A percentile compares a stretch with the other conserved stretches of the same genome.
These are phyloP conservation scores for Quadroppia sp. DNA, from an alignment of 2,888 invertebrate genomes.

Conservation along the genomic window DNA sequence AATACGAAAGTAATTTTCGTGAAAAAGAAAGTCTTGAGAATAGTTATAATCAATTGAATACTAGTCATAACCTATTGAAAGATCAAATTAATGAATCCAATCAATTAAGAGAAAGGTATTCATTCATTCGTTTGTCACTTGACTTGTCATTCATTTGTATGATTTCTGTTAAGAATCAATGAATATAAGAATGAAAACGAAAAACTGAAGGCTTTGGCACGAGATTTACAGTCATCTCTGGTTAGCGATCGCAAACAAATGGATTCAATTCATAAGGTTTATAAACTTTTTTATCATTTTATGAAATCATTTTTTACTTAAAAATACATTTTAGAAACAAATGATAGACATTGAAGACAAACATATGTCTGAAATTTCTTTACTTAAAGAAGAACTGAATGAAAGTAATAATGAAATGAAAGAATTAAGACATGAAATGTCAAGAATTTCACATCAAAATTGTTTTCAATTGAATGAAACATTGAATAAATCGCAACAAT, in stretches of 20 bases:
- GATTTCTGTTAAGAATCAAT: constrained; percentile 25
- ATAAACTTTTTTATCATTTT: neutral
- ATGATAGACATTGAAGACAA: neutral
- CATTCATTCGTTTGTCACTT: constrained; percentile 1
- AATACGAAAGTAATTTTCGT: neutral
- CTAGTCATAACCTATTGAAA: constrained; percentile 26
- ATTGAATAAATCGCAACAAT: constrained; percentile 12
- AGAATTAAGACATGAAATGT: neutral
- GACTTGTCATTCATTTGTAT: neutral
- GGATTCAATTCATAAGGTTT: constrained; percentile 7
- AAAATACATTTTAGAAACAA: neutral
- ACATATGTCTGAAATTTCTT: neutral
- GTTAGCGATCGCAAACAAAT: constrained; percentile 18
- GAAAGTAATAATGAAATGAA: constrained; percentile 6
- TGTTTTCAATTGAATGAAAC: neutral
- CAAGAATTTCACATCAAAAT: neutral
- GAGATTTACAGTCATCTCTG: constrained; percentile 4
- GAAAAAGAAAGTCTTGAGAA: constrained; percentile 20
- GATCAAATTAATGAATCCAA: constrained; percentile 28
- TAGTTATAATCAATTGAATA: constrained; percentile 23
- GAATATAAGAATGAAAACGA: constrained; percentile 30
- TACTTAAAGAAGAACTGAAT: neutral
- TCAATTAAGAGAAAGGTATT: constrained; percentile 23
- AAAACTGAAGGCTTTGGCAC: constrained; percentile 16
- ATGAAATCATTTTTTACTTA: neutral